Conservation (phyloP, 2,797 vertebrate genomes). For the Benthosema pterotum region DNA sequence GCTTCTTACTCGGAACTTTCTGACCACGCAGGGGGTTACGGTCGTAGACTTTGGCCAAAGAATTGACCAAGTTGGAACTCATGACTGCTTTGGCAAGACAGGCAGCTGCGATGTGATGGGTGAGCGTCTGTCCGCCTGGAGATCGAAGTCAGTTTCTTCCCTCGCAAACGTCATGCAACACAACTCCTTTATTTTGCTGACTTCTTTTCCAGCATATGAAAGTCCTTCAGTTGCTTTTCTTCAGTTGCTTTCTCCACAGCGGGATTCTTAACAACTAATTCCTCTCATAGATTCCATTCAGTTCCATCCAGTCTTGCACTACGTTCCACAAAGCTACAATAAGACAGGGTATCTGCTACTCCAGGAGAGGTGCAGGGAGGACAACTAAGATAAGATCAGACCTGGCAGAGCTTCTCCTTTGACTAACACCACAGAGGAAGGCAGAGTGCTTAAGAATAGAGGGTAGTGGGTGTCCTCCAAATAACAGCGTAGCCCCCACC, state of each 20-base stretch:
- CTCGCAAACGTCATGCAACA: neutral
- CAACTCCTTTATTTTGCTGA: neutral
- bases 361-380: conserved; percentile 25
- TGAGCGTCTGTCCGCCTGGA: neutral
- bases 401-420: conserved; percentile 31
- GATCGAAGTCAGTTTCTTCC: neutral
- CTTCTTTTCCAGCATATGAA: neutral
- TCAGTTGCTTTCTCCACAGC: neutral
- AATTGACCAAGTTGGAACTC: conserved; percentile 83
- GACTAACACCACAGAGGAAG: conserved; percentile 19
- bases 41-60: conserved; percentile 85
- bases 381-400: conserved; percentile 8
- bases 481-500: conserved; percentile 61
- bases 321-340: conserved; percentile 21
- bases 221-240: neutral
- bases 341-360: conserved; percentile 1
- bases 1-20: conserved; percentile 66
- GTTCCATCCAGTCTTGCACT: conserved; percentile 23
- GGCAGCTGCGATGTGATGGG: neutral
- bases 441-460: conserved; percentile 64
- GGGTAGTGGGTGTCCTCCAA: conserved; percentile 51
- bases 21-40: conserved; percentile 80
- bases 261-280: neutral
- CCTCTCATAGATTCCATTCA: conserved; percentile 13
- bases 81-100: conserved; percentile 46